Percentiles rank a stretch among this genome's conserved stretches.
These are phyloP conservation scores for Conus canariensis DNA, from an alignment of 2,888 invertebrate species.

Conservation along the genomic window DNA sequence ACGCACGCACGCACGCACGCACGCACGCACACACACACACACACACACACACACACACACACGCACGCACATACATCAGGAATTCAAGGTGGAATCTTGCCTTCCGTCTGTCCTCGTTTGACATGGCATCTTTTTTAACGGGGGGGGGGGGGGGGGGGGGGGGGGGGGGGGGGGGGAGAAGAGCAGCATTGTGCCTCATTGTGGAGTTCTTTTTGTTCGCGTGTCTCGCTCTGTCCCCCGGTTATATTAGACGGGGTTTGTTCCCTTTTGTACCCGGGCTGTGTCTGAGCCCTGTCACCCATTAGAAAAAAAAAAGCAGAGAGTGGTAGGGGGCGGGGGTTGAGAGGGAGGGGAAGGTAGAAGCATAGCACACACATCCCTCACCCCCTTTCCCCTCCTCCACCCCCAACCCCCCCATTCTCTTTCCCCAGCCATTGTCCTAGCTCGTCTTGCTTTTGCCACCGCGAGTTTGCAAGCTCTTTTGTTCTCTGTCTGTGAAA, in stretches of 20 bases:
- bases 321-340: background rate
- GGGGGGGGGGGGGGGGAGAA: background rate
- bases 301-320: slow-evolving; percentile 29
- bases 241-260: slow-evolving; percentile 2
- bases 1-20: too few species aligned
- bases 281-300: slow-evolving; percentile 34
- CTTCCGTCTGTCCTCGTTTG: slow-evolving; percentile 19
- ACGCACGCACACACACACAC: too few species aligned
- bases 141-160: background rate
- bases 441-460: background rate
- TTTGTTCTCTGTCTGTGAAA: background rate
- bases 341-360: too few species aligned
- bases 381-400: background rate
- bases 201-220: slow-evolving; percentile 12
- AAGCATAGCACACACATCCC: background rate
- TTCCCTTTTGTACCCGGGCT: slow-evolving; percentile 3
- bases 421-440: background rate
- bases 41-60: background rate
- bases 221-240: slow-evolving; percentile 20
- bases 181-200: background rate
- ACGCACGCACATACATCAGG: slow-evolving; percentile 19
- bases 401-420: background rate
- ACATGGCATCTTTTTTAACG: slow-evolving; percentile 25
- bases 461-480: background rate
- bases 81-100: slow-evolving; percentile 15